These are phyloP conservation scores for Anagrus nilaparvatae DNA, from an alignment of 1,140 invertebrate genomes.

Conservation along the genomic window DNA sequence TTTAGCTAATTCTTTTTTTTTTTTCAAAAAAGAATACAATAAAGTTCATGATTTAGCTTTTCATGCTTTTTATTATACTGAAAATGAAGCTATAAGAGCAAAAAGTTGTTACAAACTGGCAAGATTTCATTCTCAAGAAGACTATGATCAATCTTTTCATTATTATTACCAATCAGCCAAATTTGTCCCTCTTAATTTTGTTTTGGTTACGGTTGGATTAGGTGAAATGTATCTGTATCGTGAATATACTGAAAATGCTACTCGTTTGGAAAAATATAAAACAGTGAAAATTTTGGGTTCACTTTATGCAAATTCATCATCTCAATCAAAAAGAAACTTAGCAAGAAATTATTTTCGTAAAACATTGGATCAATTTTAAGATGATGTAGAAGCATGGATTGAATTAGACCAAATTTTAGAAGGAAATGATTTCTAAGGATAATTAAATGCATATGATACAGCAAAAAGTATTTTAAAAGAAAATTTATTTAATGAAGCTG, in stretches of 20 bases:
- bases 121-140: conserved; percentile 86
- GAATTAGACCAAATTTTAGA: conserved; percentile 96
- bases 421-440: conserved; percentile 78
- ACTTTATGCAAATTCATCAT: conserved; percentile 84
- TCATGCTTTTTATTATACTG: conserved; percentile 96
- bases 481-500: conserved; percentile 87
- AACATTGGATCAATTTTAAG: conserved; percentile 92
- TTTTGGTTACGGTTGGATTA: conserved; percentile 92
- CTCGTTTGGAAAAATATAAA: conserved; percentile 95
- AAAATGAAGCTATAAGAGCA: conserved; percentile 96
- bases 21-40: conserved; percentile 95
- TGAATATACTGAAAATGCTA: conserved; percentile 93
- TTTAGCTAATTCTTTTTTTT: conserved; percentile 98
- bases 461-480: conserved; percentile 88
- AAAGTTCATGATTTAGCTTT: conserved; percentile 94
- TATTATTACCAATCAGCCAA: conserved; percentile 99
- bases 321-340: conserved; percentile 81
- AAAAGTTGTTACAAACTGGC: conserved; percentile 98
- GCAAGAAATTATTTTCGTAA: conserved; percentile 84
- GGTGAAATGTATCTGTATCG: conserved; percentile 99
- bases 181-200: conserved; percentile 88
- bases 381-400: conserved; percentile 99
- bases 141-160: conserved; percentile 97
- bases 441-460: conserved; percentile 87
- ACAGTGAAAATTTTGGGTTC: conserved; percentile 99